These are phyloP conservation scores for Ophion ventricosus DNA, from an alignment of 2,888 invertebrate genomes.

Conservation along the genomic window DNA sequence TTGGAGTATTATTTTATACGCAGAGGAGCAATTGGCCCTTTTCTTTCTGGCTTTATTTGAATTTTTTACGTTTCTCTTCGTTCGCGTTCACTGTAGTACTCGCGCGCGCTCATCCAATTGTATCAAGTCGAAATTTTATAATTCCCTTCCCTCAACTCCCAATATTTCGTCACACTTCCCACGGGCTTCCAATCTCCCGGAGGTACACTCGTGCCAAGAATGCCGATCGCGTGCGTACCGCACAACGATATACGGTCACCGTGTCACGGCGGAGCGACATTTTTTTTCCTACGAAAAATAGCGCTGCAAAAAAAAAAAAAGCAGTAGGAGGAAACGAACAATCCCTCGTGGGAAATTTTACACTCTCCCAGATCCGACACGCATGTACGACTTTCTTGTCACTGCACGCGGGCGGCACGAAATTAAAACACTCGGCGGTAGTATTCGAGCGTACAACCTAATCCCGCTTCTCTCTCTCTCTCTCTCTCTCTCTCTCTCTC, in stretches of 20 bases:
- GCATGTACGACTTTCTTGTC: conserved; percentile 37
- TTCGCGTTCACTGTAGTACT: too few relatives aligned
- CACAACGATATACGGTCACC: conserved; percentile 20
- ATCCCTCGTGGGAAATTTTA: conserved; percentile 54
- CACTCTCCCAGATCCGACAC: conserved; percentile 17
- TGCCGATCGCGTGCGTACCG: conserved; percentile 48
- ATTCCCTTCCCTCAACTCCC: not conserved
- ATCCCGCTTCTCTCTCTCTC: too few relatives aligned
- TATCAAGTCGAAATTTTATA: not conserved
- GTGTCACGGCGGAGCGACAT: conserved; percentile 11
- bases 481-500: too few relatives aligned
- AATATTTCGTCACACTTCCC: conserved; percentile 21
- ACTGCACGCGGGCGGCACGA: conserved; percentile 20
- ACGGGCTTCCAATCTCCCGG: conserved; percentile 22
- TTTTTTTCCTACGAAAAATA: conserved; percentile 27
- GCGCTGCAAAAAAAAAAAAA: conserved; percentile 15
- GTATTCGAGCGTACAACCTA: conserved; percentile 7
- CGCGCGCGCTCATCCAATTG: not conserved
- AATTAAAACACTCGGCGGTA: conserved; percentile 20
- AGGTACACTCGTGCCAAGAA: conserved; percentile 9
- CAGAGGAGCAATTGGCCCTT: not conserved
- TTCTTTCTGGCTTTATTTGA: not conserved
- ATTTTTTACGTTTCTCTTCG: not conserved
- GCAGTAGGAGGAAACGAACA: not conserved
- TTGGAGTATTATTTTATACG: not conserved